Evolutionary conservation across 2,113 vertebrate genomes (phyloP).

Genomic region (Melanerpes aurifrons): DNA sequence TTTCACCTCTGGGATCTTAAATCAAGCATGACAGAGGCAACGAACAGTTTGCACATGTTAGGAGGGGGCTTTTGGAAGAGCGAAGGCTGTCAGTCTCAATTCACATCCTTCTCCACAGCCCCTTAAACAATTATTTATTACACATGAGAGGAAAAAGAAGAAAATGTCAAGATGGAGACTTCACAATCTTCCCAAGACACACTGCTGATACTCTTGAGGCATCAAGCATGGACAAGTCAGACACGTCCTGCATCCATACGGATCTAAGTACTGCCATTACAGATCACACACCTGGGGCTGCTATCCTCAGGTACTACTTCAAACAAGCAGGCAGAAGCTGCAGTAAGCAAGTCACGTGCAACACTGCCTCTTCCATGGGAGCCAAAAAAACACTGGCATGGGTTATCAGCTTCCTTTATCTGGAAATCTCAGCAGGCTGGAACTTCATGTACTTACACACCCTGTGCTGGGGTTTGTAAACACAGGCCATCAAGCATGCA

Average conservation of each 20-base stretch:
- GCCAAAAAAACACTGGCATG: background rate
- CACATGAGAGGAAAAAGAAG: background rate
- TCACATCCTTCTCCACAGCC: background rate
- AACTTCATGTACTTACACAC: background rate
- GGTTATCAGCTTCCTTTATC: background rate
- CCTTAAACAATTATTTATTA: background rate
- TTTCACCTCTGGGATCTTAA: conserved; percentile 41
- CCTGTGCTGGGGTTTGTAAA: background rate
- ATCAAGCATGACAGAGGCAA: background rate
- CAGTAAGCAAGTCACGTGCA: background rate
- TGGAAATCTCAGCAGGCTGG: background rate
- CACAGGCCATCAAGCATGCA: background rate
- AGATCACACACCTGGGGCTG: background rate
- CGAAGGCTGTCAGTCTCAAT: background rate
- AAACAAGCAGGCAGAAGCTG: background rate
- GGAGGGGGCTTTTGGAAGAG: background rate
- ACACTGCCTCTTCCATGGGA: background rate
- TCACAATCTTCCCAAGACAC: background rate
- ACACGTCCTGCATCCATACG: background rate
- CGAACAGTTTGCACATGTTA: background rate
- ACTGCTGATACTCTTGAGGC: background rate
- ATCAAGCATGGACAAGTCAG: background rate
- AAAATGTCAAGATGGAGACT: background rate
- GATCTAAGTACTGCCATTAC: background rate
- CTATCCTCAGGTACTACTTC: background rate